Evolutionary conservation across 2,797 vertebrate species (phyloP), one percentile per base, ranked within the genome.

Genomic region (Pseudochaenichthys georgianus): DNA sequence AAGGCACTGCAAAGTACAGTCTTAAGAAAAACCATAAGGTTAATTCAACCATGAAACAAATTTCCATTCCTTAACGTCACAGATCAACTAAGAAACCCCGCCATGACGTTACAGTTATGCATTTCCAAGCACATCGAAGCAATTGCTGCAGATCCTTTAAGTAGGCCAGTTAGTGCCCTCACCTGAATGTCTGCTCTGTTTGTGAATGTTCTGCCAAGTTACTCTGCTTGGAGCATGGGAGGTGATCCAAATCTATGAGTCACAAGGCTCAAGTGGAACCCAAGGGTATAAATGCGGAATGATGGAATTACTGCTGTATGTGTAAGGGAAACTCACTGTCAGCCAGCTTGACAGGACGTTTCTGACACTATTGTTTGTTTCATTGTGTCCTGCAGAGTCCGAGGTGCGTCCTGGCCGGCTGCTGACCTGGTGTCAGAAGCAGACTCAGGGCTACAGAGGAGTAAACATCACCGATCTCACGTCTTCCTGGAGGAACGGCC

Each of bases 401-500:
- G 97, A 98, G 42, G 94, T 97, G 60, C 94, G 93, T 53, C 97
- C 97, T 2, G 94, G 94, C 80, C 96, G 96, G 17, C 95, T 99
- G 80, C 68, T 99, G 90, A 96, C 94, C 42, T 99, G 98, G 98
- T 99, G 98, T 91, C 98, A 98, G 94, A 96, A 95, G 47, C 97
- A 98, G 73, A 98, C 97, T 0, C 94, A 95, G 69, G 97, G 96
- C 42, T 99, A 99, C 92, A 82, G 91, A 51, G 96, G 95, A 0
- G 97, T 99, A 11, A 74, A 77, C 0, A 73, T 99, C 90, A 96
- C 94, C 0, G 94, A 99, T 92, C 95, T 99, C 78, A 96, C 95
- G 0, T 93, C 92, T 6, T 99, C 97, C 70, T 99, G 98, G 98
- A 96, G 88, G 79, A 97, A 91, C 0, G 98, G 98, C 82, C 94